Conservation (phyloP, 2,113 vertebrate genomes). For the Sinosuthora webbiana region DNA sequence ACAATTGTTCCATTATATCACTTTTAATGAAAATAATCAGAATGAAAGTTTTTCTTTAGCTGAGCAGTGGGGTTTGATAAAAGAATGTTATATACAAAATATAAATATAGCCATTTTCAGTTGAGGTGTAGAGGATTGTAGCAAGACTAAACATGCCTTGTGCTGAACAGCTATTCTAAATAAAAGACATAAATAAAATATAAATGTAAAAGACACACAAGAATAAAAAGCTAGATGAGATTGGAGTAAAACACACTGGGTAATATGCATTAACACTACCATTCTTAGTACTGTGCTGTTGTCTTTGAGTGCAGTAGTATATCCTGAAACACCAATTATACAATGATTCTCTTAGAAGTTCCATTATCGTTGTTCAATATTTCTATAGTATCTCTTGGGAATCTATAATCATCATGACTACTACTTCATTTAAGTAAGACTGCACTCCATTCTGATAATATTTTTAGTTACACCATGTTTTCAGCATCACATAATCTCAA, state of each 20-base stretch:
- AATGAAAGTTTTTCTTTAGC: not conserved
- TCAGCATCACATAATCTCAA: not conserved
- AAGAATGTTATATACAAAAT: not conserved
- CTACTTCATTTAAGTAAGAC: not conserved
- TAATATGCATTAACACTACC: not conserved
- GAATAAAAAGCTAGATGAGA: not conserved
- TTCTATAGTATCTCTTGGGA: not conserved
- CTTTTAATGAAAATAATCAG: not conserved
- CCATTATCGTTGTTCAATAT: not conserved
- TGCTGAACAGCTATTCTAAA: not conserved
- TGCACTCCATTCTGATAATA: rapidly evolving
- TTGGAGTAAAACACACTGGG: not conserved
- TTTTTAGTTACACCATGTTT: not conserved
- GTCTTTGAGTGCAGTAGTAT: not conserved
- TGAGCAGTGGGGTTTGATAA: not conserved
- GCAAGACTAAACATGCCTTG: not conserved
- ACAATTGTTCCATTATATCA: not conserved
- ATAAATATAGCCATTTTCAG: not conserved
- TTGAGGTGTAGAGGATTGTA: not conserved
- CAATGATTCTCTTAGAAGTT: not conserved
- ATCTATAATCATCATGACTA: not conserved
- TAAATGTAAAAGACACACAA: not conserved
- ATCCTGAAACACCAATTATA: not conserved
- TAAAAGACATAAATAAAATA: not conserved
- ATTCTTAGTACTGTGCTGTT: rapidly evolving